Percentiles rank a stretch among this genome's conserved stretches.
Conservation (phyloP, 1,140 invertebrate species). For the Octopus bimaculoides region DNA sequence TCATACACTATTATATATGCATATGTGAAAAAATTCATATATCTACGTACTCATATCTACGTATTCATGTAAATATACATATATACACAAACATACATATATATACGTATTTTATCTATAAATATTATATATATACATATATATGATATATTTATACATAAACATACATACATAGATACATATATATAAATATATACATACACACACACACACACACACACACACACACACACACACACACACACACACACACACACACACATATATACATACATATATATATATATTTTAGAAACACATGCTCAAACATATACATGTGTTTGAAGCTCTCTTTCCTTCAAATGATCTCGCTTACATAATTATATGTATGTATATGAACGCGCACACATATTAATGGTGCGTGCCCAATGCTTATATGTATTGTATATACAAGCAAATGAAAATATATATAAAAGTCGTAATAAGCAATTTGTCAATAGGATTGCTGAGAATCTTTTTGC, state of each 20-base stretch:
- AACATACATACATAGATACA: not conserved
- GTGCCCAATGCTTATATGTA: too few relatives aligned
- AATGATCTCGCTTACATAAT: not conserved
- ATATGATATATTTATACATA: not conserved
- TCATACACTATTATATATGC: too few relatives aligned
- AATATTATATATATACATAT: too few relatives aligned
- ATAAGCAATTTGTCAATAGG: too few relatives aligned
- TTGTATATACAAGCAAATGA: too few relatives aligned
- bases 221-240: not conserved
- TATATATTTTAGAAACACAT: not conserved
- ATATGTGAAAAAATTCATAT: too few relatives aligned
- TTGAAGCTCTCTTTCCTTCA: too few relatives aligned
- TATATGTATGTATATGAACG: not conserved
- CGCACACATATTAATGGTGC: not conserved
- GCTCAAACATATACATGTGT: not conserved
- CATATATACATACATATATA: not conserved
- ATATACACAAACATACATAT: not conserved
- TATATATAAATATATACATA: not conserved
- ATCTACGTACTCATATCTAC: not conserved
- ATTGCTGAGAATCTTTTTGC: too few relatives aligned
- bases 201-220: not conserved
- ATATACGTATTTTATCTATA: not conserved
- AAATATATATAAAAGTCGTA: too few relatives aligned
- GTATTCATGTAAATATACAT: not conserved
- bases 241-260: not conserved